phyloP scores from a whole-genome alignment of 2,888 invertebrate species.

The Thysanoteuthis rhombus region DNA sequence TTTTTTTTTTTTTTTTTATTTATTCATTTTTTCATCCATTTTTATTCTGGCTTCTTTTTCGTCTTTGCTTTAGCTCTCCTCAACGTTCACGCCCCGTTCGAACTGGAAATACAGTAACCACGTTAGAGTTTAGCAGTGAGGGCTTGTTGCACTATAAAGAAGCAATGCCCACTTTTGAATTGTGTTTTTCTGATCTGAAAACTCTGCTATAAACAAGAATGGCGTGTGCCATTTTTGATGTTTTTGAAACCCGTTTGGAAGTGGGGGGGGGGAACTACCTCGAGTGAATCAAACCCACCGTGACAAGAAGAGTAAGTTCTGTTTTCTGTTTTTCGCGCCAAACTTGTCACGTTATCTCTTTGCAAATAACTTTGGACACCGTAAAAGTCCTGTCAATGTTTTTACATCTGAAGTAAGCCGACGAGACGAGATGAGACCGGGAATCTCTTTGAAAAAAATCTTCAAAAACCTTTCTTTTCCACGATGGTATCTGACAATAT shows the following conservation, averaged over 20 bases:
- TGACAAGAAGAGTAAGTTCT: background rate
- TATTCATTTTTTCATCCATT: background rate
- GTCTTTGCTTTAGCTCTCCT: background rate
- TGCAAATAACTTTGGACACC: background rate
- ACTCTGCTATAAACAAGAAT: background rate
- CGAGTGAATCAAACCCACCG: background rate
- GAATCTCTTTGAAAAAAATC: constrained; percentile 12
- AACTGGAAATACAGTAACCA: background rate
- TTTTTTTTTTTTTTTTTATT: background rate
- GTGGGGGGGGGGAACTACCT: background rate
- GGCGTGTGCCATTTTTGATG: background rate
- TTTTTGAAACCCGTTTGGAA: background rate
- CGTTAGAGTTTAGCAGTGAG: background rate
- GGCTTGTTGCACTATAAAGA: background rate
- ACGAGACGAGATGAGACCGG: background rate
- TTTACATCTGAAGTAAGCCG: background rate
- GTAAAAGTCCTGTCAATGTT: constrained; percentile 12
- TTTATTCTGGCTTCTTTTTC: background rate
- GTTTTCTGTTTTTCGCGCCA: constrained; percentile 12
- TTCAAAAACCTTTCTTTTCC: background rate
- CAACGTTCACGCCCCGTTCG: background rate
- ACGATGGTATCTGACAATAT: constrained; percentile 12
- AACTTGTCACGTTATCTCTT: constrained; percentile 12
- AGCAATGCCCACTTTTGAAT: background rate
- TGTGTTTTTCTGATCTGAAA: background rate